Evolutionary conservation across 2,113 vertebrate species (phyloP), one percentile per base, ranked within the genome.

Genomic region (human): DNA sequence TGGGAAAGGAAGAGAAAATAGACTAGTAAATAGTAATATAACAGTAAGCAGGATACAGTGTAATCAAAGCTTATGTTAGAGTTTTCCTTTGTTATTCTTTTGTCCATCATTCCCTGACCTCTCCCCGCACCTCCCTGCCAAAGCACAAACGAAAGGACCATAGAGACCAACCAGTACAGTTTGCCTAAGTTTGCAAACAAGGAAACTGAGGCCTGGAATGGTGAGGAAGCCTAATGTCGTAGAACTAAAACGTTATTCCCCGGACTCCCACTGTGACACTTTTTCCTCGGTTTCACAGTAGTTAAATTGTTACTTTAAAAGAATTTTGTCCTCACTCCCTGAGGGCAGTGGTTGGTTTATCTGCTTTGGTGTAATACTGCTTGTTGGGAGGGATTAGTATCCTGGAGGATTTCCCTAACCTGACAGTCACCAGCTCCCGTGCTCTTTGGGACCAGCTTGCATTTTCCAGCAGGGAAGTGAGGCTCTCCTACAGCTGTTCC

Each of bases 261-360:
- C 2, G 7, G 32, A 22, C 32, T 8, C 27, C 68, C 45, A 8
- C 23, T 27, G 17, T 5, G 48, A 66, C 13, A 25, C 23, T 25
- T 89, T 79, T 59, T 52, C 93, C 35, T 64, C 48, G 27, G 6
- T 38, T 25, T 68, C 76, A 3, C n/a, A 45, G 32, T 23, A 8
- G 30, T 50, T 11, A 32, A 59, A 14, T 3, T 57, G 43, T n/a
- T 32, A 48, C 22, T 79, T 59, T 87, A 52, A 94, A 57, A 72
- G 35, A 55, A 6, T 14, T 12, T 22, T 55, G 38, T 17, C 16
- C 5, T 75, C 43, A 8, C 6, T 27, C 68, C 73, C 43, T 14
- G 59, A 89, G 97, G 94, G 93, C 93, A 95, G 94, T 68, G 87
- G 96, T 97, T 97, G 97, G 97, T 94, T 87, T 97, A 84, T 90